A percentile compares a stretch with the other conserved stretches of the same genome.
Evolutionary conservation across 2,797 vertebrate species (phyloP).

Genomic region (Hydrocynus forskahlii): DNA sequence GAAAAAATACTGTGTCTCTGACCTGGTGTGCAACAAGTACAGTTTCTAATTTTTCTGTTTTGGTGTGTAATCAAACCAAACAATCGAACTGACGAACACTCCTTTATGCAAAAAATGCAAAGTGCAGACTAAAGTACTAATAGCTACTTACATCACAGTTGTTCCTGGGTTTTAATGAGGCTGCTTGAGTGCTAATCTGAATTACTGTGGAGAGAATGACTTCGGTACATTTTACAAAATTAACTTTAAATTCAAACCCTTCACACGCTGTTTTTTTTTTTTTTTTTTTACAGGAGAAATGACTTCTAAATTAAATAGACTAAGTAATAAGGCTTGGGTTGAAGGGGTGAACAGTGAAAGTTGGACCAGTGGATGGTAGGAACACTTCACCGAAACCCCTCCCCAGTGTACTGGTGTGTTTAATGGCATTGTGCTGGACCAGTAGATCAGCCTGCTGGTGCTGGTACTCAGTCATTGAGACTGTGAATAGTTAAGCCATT

Average conservation of each 20-base stretch:
- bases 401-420: constrained; percentile 11
- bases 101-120: neutral
- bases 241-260: no score
- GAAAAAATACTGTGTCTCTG: neutral
- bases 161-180: no score
- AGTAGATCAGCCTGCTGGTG: neutral
- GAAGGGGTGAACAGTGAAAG: neutral
- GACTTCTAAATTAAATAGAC: neutral
- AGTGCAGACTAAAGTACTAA: neutral
- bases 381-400: neutral
- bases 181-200: no score
- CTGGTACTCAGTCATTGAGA: neutral
- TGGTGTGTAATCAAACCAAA: neutral
- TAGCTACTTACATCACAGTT: no score
- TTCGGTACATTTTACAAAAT: no score
- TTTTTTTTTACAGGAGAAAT: neutral
- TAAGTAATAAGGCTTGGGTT: neutral
- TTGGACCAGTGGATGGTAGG: constrained; percentile 3
- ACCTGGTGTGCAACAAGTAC: neutral
- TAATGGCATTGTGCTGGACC: neutral
- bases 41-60: neutral
- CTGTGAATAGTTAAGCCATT: constrained; percentile 10
- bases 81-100: neutral
- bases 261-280: no score
- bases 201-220: no score